These are phyloP conservation scores for Lethrus apterus DNA, from an alignment of 1,140 invertebrate genomes.

Conservation along the genomic window DNA sequence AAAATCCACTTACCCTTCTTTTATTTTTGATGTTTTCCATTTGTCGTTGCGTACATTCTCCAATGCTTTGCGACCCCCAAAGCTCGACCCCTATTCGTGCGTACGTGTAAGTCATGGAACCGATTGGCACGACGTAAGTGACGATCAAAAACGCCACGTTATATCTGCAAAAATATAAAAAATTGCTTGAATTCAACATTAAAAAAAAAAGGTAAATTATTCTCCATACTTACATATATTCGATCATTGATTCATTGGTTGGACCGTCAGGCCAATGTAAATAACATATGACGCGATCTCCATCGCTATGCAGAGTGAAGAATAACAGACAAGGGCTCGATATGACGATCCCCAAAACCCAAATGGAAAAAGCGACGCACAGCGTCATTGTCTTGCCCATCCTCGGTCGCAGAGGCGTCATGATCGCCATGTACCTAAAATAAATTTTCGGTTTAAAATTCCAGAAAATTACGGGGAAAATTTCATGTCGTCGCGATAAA, in stretches of 20 bases:
- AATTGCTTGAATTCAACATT: background rate
- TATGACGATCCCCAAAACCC: constrained; percentile 66
- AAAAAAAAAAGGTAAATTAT: background rate
- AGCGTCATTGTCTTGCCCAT: constrained; percentile 75
- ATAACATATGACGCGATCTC: constrained; percentile 55
- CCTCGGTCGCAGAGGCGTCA: constrained; percentile 77
- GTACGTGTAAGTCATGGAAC: constrained; percentile 88
- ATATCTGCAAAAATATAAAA: constrained; percentile 57
- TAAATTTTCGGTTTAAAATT: constrained; percentile 12
- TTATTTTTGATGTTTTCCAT: constrained; percentile 89
- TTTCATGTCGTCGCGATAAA: no score
- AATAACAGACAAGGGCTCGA: constrained; percentile 79
- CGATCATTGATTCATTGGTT: constrained; percentile 59
- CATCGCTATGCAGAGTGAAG: constrained; percentile 61
- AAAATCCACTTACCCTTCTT: constrained; percentile 67
- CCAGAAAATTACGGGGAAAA: background rate
- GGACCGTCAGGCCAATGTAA: constrained; percentile 73
- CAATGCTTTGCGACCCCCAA: constrained; percentile 93
- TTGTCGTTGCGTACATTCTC: constrained; percentile 84
- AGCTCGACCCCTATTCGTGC: constrained; percentile 82
- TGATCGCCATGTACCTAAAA: constrained; percentile 84
- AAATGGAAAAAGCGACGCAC: constrained; percentile 73
- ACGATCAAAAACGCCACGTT: constrained; percentile 82
- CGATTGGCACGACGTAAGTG: constrained; percentile 90
- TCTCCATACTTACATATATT: constrained; percentile 72